Evolutionary conservation across 37 sponge, comb jelly and placozoan genomes (phyloP).

Genomic region (Spongilla lacustris): DNA sequence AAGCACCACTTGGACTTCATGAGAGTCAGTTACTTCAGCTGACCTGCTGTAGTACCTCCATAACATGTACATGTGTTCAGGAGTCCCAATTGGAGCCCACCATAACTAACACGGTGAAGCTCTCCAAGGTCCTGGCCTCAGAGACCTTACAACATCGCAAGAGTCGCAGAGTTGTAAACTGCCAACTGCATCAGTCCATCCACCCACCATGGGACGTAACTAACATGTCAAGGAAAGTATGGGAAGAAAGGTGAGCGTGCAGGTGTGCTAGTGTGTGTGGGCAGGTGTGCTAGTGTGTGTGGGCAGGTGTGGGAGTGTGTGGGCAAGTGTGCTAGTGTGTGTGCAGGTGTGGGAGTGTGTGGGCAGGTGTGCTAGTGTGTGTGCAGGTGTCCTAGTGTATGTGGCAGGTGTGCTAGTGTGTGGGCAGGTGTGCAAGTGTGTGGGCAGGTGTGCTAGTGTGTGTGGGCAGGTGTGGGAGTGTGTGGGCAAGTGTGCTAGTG

Average conservation of each 20-base stretch:
- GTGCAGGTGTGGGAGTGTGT: no score
- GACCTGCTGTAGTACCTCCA: no score
- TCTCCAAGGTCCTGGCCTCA: slow-evolving; percentile 59
- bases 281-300: neutral
- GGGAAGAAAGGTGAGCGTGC: slow-evolving; percentile 43
- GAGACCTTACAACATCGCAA: slow-evolving; percentile 55
- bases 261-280: neutral
- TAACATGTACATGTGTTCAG: no score
- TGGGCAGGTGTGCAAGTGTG: no score
- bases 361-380: no score
- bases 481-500: no score
- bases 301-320: no score
- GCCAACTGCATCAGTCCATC: slow-evolving; percentile 21
- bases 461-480: no score
- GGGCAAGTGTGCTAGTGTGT: no score
- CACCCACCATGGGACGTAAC: slow-evolving; percentile 51
- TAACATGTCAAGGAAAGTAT: slow-evolving; percentile 35
- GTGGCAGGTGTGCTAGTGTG: no score
- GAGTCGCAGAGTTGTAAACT: slow-evolving; percentile 63
- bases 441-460: no score
- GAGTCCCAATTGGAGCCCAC: slow-evolving; percentile 50
- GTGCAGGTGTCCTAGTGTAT: no score
- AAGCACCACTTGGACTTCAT: slow-evolving; percentile 65
- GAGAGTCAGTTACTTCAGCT: slow-evolving; percentile 40
- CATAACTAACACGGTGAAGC: slow-evolving; percentile 28